Percentiles rank a stretch among this genome's conserved stretches.
phyloP scores from a whole-genome alignment of 2,888 invertebrate species.

The Antitype chi region DNA sequence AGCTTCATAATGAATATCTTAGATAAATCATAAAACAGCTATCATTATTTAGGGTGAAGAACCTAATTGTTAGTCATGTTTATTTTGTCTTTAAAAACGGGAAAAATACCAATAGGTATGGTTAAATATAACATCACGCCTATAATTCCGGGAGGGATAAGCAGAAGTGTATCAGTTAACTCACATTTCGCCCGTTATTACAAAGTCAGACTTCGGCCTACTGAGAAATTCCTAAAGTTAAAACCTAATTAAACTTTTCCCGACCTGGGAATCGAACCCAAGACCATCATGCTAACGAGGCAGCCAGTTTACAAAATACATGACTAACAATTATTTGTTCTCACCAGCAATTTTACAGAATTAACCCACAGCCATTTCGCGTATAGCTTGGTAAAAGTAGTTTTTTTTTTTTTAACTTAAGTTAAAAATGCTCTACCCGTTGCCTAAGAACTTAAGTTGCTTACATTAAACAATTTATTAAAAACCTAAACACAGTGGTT shows the following conservation, averaged over 20 bases:
- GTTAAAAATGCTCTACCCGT: slow-evolving; percentile 62
- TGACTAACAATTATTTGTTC: slow-evolving; percentile 19
- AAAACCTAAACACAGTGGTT: slow-evolving; percentile 13
- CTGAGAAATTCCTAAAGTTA: background rate
- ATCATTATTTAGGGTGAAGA: slow-evolving; percentile 14
- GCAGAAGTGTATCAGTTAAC: background rate
- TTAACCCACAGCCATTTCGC: slow-evolving; percentile 62
- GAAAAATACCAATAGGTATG: background rate
- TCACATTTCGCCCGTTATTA: background rate
- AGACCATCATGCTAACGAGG: background rate
- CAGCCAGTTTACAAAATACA: slow-evolving; percentile 11
- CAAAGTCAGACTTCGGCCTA: background rate
- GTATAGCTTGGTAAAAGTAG: slow-evolving; percentile 56
- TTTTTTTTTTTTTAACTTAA: slow-evolving; percentile 46
- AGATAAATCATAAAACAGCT: slow-evolving; percentile 42
- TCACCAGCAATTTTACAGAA: slow-evolving; percentile 41
- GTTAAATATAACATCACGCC: background rate
- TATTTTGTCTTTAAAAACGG: background rate
- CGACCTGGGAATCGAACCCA: background rate
- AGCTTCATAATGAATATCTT: slow-evolving; percentile 28
- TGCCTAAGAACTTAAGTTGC: slow-evolving; percentile 49
- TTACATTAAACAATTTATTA: slow-evolving; percentile 24
- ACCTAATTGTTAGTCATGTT: slow-evolving; percentile 29
- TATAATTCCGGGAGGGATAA: background rate
- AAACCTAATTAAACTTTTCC: background rate